Evolutionary conservation across 2,888 invertebrate species (phyloP), one percentile per base, ranked within the genome.

Genomic region (Cryptocephalus moraei): DNA sequence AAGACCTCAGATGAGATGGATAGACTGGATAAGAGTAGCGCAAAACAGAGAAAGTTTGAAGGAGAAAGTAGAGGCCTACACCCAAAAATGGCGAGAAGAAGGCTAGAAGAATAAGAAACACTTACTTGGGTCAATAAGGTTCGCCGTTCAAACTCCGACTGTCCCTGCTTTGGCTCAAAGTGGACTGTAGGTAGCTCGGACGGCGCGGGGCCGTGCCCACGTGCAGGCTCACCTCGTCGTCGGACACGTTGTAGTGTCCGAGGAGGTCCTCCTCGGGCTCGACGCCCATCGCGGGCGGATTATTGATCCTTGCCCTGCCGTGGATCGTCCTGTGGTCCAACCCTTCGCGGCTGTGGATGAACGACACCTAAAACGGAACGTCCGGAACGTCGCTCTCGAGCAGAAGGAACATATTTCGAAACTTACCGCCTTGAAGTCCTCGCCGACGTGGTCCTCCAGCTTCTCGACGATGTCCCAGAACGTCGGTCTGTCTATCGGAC

Each of bases 331-430:
- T 52, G 51, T 62, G 62, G 64, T 80, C 80, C 65, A 76, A 75
- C 0, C 79, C 80, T 54, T 74, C 76, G 44, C 77, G 71, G 55
- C 81, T 74, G 70, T 81, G 79, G 70, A 78, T 83, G 71, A 79
- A 83, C 4, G 82, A 81, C 40, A 76, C 74, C 38, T 36, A 36
- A 36, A 36, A 2, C 2, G 12, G 36, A 6, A 36, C 12, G 12
- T n/a, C n/a, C n/a, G 6, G 4, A 36, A 12, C 12, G n/a, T 36
- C 6, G 2, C 6, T 22, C 12, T 36, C 6, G 36, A 36, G 36
- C 6, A 2, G n/a, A 36, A 36, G 12, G 6, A 6, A 22, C n/a
- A 36, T 6, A 36, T 36, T n/a, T 36, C n/a, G 3, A 6, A 11
- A 36, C 6, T 36, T 36, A 12, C 36, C 50, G 12, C 12, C 56